phyloP scores from a whole-genome alignment of 1,140 invertebrate genomes.

The Micrasema longulum region DNA sequence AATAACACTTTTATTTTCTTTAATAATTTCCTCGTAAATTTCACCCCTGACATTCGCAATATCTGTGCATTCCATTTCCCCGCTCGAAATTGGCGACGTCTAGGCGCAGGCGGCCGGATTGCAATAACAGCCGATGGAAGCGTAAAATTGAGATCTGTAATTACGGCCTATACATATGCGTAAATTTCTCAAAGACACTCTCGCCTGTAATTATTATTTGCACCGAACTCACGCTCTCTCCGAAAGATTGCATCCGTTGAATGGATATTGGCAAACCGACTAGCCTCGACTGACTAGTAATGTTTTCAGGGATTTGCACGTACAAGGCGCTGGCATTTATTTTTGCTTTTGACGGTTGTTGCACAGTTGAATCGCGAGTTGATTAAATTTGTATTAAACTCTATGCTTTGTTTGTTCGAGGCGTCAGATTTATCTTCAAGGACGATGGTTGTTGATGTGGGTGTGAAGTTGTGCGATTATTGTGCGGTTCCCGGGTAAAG shows the following conservation, averaged over 20 bases:
- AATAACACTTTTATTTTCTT: too few species aligned
- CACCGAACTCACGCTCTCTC: background rate
- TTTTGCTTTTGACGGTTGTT: too few species aligned
- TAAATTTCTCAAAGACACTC: background rate
- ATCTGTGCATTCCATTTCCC: slow-evolving; percentile 4
- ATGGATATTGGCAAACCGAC: too few species aligned
- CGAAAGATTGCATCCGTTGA: too few species aligned
- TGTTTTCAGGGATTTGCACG: too few species aligned
- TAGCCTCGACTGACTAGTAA: too few species aligned
- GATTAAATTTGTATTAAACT: too few species aligned
- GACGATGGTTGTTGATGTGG: slow-evolving; percentile 11
- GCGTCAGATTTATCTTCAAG: slow-evolving; percentile 15
- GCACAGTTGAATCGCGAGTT: too few species aligned
- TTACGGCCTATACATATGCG: background rate
- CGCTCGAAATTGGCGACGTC: slow-evolving; percentile 9
- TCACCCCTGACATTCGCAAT: background rate
- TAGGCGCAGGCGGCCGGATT: slow-evolving; percentile 15
- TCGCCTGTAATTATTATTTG: background rate
- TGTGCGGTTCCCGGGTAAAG: background rate
- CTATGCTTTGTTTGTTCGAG: background rate
- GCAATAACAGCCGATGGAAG: slow-evolving; percentile 14
- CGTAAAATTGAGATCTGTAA: background rate
- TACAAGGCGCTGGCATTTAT: too few species aligned
- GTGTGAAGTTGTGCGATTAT: slow-evolving; percentile 1
- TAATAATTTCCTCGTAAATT: background rate